Base-by-base conservation (phyloP, 2,113 vertebrate species). In the Macrotis lagotis region DNA sequence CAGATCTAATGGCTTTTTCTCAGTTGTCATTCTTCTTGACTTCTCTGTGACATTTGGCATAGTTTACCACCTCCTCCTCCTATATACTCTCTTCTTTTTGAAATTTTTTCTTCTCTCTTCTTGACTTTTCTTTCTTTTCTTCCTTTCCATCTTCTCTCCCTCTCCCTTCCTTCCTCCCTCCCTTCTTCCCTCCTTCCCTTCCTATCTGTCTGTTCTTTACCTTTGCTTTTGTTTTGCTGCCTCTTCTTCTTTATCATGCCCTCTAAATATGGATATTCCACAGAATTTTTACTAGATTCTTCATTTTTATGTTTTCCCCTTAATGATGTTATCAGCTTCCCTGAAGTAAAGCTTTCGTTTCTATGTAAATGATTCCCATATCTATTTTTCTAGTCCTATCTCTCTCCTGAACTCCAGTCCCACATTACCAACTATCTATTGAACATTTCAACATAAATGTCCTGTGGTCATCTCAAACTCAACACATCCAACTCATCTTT, bases 71-170 rank as follows among this genome's bases (percentile, higher is more conserved):
- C 25, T 53, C 26, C 3, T 31, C 53, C 53, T 11, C 66, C 19
- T 3, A 6, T 44, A 2, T 83, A 44, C 10, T 44, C 66, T 83
- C 26, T 83, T 44, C 16, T 44, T 83, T 44, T n/a, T 83, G n/a
- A 44, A 24, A 44, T 44, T 44, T 83, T 44, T 53, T 25, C 52
- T 8, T 53, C 26, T 74, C 66, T 74, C 8, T 83, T 44, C 19
- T 74, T n/a, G n/a, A 3, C 37, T n/a, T 28, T 66, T 4, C 31
- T 19, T 5, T n/a, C 53, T 28, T 10, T 0, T 1, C 4, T 31
- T 50, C 89, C 1, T 0, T 50, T 4, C 26, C 0, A 0, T 14
- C 48, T 8, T 89, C 16, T 25, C 26, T 3, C 0, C 1, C 10
- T 2, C 16, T 50, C 28, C 49, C 3, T 0, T 25, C 16, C 48